Conservation (phyloP, 2,888 invertebrate genomes). For the Lobophora halterata region DNA sequence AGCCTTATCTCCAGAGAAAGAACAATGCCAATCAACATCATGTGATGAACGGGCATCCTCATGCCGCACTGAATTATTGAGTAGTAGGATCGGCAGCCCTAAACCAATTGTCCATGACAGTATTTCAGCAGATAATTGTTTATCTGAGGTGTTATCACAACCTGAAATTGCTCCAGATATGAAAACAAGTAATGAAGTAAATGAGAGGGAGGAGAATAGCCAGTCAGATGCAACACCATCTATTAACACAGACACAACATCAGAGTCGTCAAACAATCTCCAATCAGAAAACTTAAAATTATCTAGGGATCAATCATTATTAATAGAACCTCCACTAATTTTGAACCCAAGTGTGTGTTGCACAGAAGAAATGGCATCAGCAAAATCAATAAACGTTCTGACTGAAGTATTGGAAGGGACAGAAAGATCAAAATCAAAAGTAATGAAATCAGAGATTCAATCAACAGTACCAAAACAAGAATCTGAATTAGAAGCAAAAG, state of each 20-base stretch:
- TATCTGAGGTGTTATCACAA: constrained; percentile 2
- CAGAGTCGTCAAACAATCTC: constrained; percentile 6
- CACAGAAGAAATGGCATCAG: too few species aligned
- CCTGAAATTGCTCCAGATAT: not conserved
- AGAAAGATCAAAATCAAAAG: too few species aligned
- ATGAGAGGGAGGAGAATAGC: constrained; percentile 5
- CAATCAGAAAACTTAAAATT: too few species aligned
- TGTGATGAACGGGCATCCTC: constrained; percentile 34
- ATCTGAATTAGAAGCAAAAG: too few species aligned
- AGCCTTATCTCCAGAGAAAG: constrained; percentile 39
- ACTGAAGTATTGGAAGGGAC: too few species aligned
- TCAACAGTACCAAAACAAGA: too few species aligned
- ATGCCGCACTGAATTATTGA: constrained; percentile 31
- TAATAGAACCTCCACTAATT: too few species aligned
- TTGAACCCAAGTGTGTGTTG: too few species aligned
- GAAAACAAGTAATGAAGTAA: not conserved
- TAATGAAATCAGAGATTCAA: too few species aligned
- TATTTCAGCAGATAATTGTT: constrained; percentile 2
- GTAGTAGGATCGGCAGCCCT: constrained; percentile 37
- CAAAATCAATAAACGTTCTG: too few species aligned
- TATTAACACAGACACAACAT: not conserved
- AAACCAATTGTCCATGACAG: constrained; percentile 27
- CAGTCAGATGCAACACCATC: constrained; percentile 5
- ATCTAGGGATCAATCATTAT: too few species aligned
- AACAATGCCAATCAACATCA: constrained; percentile 67